Conservation (phyloP, 1,140 invertebrate species). For the Hyphantria cunea region DNA sequence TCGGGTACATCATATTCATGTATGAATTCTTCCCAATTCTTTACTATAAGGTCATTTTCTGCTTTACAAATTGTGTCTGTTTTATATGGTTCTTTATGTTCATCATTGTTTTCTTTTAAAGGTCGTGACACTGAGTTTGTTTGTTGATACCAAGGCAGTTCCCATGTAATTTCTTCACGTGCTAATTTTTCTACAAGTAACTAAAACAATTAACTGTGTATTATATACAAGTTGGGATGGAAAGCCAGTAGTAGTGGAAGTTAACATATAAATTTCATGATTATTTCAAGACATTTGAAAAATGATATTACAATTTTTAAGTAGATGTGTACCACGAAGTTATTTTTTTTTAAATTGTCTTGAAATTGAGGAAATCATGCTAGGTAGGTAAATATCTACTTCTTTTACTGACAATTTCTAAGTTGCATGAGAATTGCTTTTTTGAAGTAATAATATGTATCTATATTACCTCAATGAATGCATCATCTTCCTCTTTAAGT, state of each 20-base stretch:
- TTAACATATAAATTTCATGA: slow-evolving; percentile 20
- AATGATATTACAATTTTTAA: too few species aligned
- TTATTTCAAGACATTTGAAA: too few species aligned
- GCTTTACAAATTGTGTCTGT: slow-evolving; percentile 35
- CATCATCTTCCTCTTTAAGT: slow-evolving; percentile 44
- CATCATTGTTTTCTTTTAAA: slow-evolving; percentile 32
- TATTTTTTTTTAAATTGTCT: too few species aligned
- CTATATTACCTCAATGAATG: slow-evolving; percentile 48
- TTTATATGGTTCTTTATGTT: slow-evolving; percentile 33
- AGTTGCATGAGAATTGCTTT: too few species aligned
- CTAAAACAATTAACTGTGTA: slow-evolving; percentile 30
- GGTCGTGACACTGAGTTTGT: slow-evolving; percentile 42
- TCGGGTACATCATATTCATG: slow-evolving; percentile 46
- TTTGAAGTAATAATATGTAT: too few species aligned
- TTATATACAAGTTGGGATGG: neutral
- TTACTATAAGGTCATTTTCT: slow-evolving; percentile 46
- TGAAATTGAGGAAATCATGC: too few species aligned
- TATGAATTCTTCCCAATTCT: slow-evolving; percentile 52
- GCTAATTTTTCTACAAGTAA: slow-evolving; percentile 39
- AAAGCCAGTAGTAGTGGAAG: neutral
- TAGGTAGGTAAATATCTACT: too few species aligned
- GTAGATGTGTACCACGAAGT: too few species aligned
- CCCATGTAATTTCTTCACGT: slow-evolving; percentile 46
- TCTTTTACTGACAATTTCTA: too few species aligned
- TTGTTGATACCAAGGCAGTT: slow-evolving; percentile 57